These are phyloP conservation scores for Drosophila colorata DNA, from an alignment of 2,888 invertebrate species.

Conservation along the genomic window DNA sequence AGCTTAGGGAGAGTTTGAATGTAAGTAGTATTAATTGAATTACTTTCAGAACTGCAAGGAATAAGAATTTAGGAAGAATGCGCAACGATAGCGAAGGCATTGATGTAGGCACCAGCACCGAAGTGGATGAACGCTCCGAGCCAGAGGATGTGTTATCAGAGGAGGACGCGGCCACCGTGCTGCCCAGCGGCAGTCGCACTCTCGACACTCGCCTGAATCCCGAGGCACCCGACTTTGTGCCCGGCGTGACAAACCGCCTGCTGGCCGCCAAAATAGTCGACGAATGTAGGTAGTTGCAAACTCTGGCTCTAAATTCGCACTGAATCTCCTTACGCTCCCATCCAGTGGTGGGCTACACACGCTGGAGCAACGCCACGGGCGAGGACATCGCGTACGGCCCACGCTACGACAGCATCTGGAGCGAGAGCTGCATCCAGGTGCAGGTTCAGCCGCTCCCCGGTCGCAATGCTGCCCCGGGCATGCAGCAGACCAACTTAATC, in stretches of 20 bases:
- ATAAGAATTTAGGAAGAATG: constrained; percentile 28
- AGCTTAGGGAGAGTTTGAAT: constrained; percentile 7
- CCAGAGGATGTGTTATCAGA: background rate
- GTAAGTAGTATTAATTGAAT: constrained; percentile 7
- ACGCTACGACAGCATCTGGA: constrained; percentile 65
- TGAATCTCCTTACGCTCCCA: background rate
- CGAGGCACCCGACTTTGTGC: constrained; percentile 67
- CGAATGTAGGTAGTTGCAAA: constrained; percentile 38
- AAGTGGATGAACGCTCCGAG: constrained; percentile 10
- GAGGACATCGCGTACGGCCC: constrained; percentile 48
- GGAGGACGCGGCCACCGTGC: background rate
- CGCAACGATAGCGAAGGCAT: constrained; percentile 21
- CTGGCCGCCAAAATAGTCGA: constrained; percentile 44
- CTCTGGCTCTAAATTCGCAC: background rate
- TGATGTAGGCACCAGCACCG: constrained; percentile 18
- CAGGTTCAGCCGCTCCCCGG: background rate
- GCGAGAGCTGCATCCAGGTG: constrained; percentile 35
- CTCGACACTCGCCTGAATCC: constrained; percentile 62
- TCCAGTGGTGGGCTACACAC: constrained; percentile 47
- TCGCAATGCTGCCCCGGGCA: background rate
- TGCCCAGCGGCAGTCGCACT: constrained; percentile 35
- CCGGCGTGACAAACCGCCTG: constrained; percentile 24
- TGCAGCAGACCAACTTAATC: constrained; percentile 4
- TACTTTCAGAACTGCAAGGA: constrained; percentile 6
- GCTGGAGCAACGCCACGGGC: constrained; percentile 50